These are phyloP conservation scores for Cosmorhoe ocellata DNA, from an alignment of 2,888 invertebrate genomes.

Conservation along the genomic window DNA sequence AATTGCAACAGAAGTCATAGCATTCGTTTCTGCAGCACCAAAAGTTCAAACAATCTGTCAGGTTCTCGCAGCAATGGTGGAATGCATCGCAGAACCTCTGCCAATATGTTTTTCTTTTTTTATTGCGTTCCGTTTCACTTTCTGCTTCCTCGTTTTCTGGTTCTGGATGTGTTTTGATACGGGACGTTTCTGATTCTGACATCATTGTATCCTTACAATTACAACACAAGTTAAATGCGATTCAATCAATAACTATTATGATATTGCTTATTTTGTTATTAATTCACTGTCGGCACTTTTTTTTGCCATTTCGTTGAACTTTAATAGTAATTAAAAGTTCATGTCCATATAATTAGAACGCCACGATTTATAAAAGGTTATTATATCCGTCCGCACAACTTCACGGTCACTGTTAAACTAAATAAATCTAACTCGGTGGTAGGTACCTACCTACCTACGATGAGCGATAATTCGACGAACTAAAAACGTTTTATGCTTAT, in stretches of 20 bases:
- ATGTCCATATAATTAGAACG: no score
- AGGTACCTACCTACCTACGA: no score
- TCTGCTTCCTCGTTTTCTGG: background rate
- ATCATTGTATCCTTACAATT: background rate
- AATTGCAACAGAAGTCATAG: slow-evolving; percentile 16
- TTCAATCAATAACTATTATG: no score
- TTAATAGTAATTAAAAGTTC: no score
- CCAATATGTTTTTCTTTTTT: slow-evolving; percentile 6
- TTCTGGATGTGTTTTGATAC: slow-evolving; percentile 1
- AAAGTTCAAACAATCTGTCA: slow-evolving; percentile 13
- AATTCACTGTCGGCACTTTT: background rate
- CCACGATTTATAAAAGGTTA: no score
- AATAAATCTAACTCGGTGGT: background rate
- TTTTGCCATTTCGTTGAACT: no score
- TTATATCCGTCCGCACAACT: background rate
- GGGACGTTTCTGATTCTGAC: background rate
- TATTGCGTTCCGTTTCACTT: background rate
- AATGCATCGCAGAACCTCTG: slow-evolving; percentile 8
- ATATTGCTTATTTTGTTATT: no score
- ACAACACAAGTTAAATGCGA: no score
- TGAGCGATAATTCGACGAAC: no score
- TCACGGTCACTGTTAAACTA: background rate
- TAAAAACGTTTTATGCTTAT: no score
- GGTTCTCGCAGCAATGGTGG: slow-evolving; percentile 1
- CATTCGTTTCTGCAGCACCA: slow-evolving; percentile 22